Percentiles rank a stretch among this genome's conserved stretches.
Conservation (phyloP, 2,888 invertebrate genomes). For the Tiliacea aurago region DNA sequence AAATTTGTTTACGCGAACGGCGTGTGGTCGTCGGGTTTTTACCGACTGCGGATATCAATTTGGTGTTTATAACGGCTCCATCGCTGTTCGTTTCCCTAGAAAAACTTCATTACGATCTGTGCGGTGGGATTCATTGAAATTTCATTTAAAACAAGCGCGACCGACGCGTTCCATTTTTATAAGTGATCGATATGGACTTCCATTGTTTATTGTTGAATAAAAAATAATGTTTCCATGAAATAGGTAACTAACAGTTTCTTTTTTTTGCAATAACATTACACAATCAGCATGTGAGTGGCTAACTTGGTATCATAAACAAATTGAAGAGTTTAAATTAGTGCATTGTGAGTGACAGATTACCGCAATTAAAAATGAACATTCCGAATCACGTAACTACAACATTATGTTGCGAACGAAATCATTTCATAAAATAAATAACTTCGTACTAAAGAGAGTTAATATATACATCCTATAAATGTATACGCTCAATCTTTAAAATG, state of each 20-base stretch:
- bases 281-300: constrained; percentile 20
- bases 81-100: constrained; percentile 72
- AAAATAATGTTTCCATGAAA: constrained; percentile 39
- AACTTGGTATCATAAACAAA: constrained; percentile 42
- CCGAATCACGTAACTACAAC: constrained; percentile 59
- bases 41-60: constrained; percentile 84
- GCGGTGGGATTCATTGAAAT: constrained; percentile 48
- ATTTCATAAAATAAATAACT: constrained; percentile 12
- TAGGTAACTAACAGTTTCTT: constrained; percentile 14
- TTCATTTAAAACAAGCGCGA: constrained; percentile 45
- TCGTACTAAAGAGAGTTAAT: not conserved
- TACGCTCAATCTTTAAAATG: constrained; percentile 9
- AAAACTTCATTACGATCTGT: constrained; percentile 61
- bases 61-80: constrained; percentile 74
- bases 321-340: constrained; percentile 31
- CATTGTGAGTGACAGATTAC: constrained; percentile 65
- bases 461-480: constrained; percentile 6
- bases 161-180: constrained; percentile 51
- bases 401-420: not conserved
- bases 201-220: constrained; percentile 69
- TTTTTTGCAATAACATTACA: not conserved
- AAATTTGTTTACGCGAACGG: constrained; percentile 87
- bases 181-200: constrained; percentile 75
- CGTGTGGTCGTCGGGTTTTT: constrained; percentile 78
- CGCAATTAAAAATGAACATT: constrained; percentile 70